These are phyloP conservation scores for Tenualosa thibaudeaui DNA, from an alignment of 2,797 vertebrate species.

Conservation along the genomic window DNA sequence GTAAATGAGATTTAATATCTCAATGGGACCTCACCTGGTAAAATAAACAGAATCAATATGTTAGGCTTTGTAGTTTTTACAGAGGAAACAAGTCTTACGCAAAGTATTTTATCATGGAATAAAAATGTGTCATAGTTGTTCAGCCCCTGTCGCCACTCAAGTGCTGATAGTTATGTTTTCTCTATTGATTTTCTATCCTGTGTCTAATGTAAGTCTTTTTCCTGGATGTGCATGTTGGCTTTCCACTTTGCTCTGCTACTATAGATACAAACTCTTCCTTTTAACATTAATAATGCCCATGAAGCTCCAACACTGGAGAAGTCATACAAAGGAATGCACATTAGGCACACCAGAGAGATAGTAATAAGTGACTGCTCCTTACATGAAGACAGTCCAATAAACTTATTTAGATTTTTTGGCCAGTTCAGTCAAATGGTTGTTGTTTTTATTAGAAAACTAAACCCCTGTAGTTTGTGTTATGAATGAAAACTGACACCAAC, in stretches of 20 bases:
- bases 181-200: neutral
- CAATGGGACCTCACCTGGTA: too few relatives aligned
- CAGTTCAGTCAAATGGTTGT: neutral
- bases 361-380: neutral
- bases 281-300: neutral
- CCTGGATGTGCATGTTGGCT: neutral
- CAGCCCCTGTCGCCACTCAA: neutral
- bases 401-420: neutral
- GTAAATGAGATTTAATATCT: too few relatives aligned
- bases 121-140: slow-evolving; percentile 58
- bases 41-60: neutral
- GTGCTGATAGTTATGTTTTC: neutral
- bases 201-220: neutral
- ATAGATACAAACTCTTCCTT: neutral
- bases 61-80: neutral
- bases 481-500: too few relatives aligned
- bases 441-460: too few relatives aligned
- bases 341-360: neutral
- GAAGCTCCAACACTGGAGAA: neutral
- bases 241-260: neutral
- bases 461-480: too few relatives aligned
- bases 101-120: neutral
- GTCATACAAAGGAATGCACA: neutral
- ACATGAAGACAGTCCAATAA: slow-evolving; percentile 42
- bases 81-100: neutral